These are phyloP conservation scores for Hirudinaria manillensis DNA, from an alignment of 2,888 invertebrate species.

Conservation along the genomic window DNA sequence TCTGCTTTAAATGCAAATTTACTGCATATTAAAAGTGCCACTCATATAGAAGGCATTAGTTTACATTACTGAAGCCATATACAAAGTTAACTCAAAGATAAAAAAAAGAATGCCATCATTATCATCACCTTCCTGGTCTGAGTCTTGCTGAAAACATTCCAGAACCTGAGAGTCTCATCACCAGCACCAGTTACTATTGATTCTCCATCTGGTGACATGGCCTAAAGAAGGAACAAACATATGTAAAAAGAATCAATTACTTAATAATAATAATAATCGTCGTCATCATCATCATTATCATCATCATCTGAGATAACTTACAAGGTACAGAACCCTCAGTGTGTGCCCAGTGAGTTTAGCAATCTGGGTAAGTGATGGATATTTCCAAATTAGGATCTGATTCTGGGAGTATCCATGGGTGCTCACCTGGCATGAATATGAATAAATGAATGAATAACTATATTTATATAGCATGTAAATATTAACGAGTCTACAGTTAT, in stretches of 20 bases:
- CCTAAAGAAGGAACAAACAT: conserved; percentile 33
- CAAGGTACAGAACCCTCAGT: conserved; percentile 49
- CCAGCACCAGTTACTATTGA: conserved; percentile 90
- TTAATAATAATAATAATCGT: background rate
- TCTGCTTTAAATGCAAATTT: too few species aligned
- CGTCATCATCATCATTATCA: background rate
- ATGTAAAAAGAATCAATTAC: background rate
- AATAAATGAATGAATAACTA: background rate
- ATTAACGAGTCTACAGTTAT: too few species aligned
- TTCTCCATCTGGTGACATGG: conserved; percentile 80
- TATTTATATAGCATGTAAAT: background rate
- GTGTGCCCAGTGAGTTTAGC: conserved; percentile 55
- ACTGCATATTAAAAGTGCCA: background rate
- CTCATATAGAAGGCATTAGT: background rate
- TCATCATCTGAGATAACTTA: conserved; percentile 30
- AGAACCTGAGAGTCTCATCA: conserved; percentile 88
- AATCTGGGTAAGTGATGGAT: conserved; percentile 78
- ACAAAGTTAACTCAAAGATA: background rate
- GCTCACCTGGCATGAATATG: conserved; percentile 57
- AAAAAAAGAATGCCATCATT: conserved; percentile 2
- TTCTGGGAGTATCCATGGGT: conserved; percentile 94
- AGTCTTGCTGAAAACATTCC: conserved; percentile 98
- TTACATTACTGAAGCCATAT: background rate
- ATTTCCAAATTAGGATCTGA: conserved; percentile 94
- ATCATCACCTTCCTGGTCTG: conserved; percentile 61